A percentile compares a stretch with the other conserved stretches of the same genome.
phyloP scores from a whole-genome alignment of 53 echinoderm and acorn worm genomes.

The Echinometra lucunter region DNA sequence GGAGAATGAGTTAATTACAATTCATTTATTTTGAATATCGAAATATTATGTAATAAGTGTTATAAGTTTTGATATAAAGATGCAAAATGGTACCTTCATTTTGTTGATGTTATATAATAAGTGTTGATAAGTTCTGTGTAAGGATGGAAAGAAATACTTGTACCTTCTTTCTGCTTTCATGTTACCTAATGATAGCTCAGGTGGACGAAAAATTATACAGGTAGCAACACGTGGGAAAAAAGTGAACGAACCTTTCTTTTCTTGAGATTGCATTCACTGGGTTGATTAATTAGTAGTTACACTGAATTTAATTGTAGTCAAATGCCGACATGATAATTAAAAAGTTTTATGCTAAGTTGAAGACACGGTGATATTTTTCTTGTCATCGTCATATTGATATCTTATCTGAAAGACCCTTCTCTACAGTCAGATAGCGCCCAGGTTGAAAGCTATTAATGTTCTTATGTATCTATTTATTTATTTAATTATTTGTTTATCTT shows the following conservation, averaged over 20 bases:
- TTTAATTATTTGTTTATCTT: too few relatives aligned
- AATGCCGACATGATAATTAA: not conserved
- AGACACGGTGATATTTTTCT: not conserved
- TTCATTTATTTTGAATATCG: too few relatives aligned
- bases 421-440: not conserved
- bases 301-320: not conserved
- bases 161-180: not conserved
- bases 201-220: not conserved
- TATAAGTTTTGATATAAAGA: not conserved
- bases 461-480: too few relatives aligned
- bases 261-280: not conserved
- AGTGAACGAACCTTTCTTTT: not conserved
- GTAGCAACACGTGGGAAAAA: not conserved
- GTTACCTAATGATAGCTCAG: not conserved
- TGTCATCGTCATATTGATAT: not conserved
- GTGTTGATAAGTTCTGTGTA: not conserved
- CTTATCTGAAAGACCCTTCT: not conserved
- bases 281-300: not conserved
- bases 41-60: too few relatives aligned
- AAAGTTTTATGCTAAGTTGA: not conserved
- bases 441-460: too few relatives aligned
- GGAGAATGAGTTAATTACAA: too few relatives aligned
- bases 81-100: not conserved
- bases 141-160: not conserved
- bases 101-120: not conserved